Conservation (phyloP, 2,797 vertebrate genomes). For the Poeciliopsis turneri region DNA sequence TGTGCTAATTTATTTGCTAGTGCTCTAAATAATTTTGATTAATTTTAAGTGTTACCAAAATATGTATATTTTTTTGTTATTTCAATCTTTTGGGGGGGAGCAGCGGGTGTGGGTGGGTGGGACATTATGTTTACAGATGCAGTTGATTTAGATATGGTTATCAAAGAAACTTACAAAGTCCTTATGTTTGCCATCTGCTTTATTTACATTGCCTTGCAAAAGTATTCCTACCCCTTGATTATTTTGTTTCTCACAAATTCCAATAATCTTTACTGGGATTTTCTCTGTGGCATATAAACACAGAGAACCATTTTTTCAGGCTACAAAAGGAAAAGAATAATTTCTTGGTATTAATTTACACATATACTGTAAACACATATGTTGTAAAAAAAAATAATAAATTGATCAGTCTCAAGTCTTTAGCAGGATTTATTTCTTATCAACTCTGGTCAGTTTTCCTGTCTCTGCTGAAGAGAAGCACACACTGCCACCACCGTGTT, state of each 20-base stretch:
- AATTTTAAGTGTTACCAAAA: slow-evolving; percentile 36
- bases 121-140: slow-evolving; percentile 51
- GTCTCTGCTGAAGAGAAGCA: neutral
- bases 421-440: neutral
- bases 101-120: too few species aligned
- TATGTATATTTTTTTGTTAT: slow-evolving; percentile 27
- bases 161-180: slow-evolving; percentile 10
- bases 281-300: neutral
- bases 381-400: neutral
- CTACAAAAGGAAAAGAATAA: neutral
- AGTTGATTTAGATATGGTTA: slow-evolving; percentile 29
- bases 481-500: neutral
- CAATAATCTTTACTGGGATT: neutral
- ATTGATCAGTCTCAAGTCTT: neutral
- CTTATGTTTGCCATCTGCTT: slow-evolving; percentile 48
- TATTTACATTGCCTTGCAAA: slow-evolving; percentile 18
- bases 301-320: neutral
- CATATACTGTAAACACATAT: neutral
- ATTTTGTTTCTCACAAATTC: neutral
- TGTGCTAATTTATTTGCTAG: slow-evolving; percentile 68
- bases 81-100: neutral
- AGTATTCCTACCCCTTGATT: neutral
- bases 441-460: neutral
- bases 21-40: slow-evolving; percentile 53
- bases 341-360: neutral